Evolutionary conservation across 1,140 invertebrate genomes (phyloP), one percentile per base, ranked within the genome.

Genomic region (Drosophila funebris): DNA sequence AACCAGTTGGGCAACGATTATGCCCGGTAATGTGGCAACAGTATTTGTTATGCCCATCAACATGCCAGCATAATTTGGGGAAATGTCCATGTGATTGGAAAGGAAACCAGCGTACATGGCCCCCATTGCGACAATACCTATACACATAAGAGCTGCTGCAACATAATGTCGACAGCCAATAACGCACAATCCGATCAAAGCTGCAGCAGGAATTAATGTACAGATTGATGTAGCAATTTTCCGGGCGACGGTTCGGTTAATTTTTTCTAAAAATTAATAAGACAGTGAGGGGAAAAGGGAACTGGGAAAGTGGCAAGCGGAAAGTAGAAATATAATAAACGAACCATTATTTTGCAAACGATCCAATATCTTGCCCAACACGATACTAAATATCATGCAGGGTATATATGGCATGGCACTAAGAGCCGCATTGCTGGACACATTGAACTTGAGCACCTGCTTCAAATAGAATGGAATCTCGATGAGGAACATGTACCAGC

Each of bases 391-490:
- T 33, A 96, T 90, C 94, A 96, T 96, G 92, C 96, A 94, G 22
- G 94, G 94, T 4, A 96, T 93, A 90, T 95, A 96, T 11, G 96
- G 96, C 16, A 96, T 79, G 0, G 96, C 93, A 14, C 95, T 96
- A 1, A 95, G 92, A 1, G 94, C 93, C 14, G 95, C 94, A 82
- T 96, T 96, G 93, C 95, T 94, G 79, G 95, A 94, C 67, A 99
- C 95, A 71, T 98, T 94, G 80, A 98, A 98, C 85, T 97, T 94
- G 1, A 99, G 93, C 14, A 98, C 96, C 90, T 96, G 94, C 83
- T 97, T 96, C 95, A 99, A 96, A 90, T 98, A 99, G 68, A 96
- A 96, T 0, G 98, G 98, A 48, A 99, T 93, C 87, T 98, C 96
- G 16, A 97, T 98, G 4, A 99, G 94, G 73, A 99, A 93, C 93